These are phyloP conservation scores for Ypsolopha scabrella DNA, from an alignment of 2,888 invertebrate species.

Conservation along the genomic window DNA sequence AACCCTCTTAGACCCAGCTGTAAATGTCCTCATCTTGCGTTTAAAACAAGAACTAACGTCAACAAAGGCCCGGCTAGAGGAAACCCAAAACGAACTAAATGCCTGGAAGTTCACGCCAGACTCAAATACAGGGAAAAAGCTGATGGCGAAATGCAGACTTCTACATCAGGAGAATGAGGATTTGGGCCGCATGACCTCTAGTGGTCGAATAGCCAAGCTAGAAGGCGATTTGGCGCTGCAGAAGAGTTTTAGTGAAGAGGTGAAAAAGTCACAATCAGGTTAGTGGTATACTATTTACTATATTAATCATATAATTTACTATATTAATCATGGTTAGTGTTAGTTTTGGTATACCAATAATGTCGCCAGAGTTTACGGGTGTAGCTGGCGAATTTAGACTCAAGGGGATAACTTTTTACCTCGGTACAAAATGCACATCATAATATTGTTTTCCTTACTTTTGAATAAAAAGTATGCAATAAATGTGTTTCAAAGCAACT, in stretches of 20 bases:
- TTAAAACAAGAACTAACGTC: constrained; percentile 91
- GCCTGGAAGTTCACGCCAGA: constrained; percentile 99
- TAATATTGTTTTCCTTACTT: no score
- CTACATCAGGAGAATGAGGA: constrained; percentile 98
- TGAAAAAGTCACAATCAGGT: constrained; percentile 97
- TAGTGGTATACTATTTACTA: no score
- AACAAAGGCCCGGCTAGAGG: constrained; percentile 91
- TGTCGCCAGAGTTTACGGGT: no score
- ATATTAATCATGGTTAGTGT: no score
- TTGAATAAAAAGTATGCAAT: no score
- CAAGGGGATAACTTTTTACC: no score
- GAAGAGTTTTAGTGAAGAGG: constrained; percentile 95
- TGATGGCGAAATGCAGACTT: constrained; percentile 97
- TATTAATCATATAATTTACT: no score
- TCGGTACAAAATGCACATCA: no score
- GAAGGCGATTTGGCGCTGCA: constrained; percentile 96
- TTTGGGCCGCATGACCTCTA: constrained; percentile 94
- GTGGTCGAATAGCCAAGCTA: constrained; percentile 93
- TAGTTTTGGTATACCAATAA: neutral
- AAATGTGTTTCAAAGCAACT: no score
- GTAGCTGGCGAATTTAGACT: no score
- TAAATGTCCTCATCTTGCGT: constrained; percentile 92
- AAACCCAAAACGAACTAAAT: constrained; percentile 96
- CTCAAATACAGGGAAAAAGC: constrained; percentile 96
- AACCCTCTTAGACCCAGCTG: constrained; percentile 90